Percentiles rank a stretch among this genome's conserved stretches.
phyloP scores from a whole-genome alignment of 2,797 vertebrate species.

The Bucorvus abyssinicus region DNA sequence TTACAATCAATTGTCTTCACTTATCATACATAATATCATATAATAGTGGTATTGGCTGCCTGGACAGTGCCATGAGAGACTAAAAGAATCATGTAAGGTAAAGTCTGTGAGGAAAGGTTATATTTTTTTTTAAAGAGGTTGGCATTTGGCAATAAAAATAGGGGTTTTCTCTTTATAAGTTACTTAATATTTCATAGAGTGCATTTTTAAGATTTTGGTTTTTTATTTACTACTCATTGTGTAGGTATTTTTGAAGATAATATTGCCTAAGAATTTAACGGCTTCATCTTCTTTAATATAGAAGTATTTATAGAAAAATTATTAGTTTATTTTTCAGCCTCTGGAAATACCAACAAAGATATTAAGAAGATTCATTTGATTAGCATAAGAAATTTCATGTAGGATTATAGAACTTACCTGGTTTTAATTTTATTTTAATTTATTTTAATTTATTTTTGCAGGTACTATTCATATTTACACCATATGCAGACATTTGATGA shows the following conservation, averaged over 20 bases:
- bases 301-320: not conserved
- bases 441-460: conserved; percentile 68
- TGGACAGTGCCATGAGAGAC: not conserved
- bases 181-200: not conserved
- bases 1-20: not conserved
- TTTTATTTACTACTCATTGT: not conserved
- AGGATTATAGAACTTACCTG: not conserved
- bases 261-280: not conserved
- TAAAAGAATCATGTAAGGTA: not conserved
- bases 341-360: not conserved
- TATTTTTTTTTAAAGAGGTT: not conserved
- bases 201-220: not conserved
- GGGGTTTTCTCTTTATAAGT: not conserved
- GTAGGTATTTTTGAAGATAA: not conserved
- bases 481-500: conserved; percentile 92
- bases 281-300: not conserved
- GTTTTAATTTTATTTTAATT: not conserved
- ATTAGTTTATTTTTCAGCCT: not conserved
- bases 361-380: not conserved
- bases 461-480: conserved; percentile 90
- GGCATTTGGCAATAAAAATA: not conserved
- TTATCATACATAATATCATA: not conserved
- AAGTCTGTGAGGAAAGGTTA: not conserved
- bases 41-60: not conserved
- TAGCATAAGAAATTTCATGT: not conserved